phyloP scores from a whole-genome alignment of 2,888 invertebrate genomes.

The Cryptocephalus moraei region DNA sequence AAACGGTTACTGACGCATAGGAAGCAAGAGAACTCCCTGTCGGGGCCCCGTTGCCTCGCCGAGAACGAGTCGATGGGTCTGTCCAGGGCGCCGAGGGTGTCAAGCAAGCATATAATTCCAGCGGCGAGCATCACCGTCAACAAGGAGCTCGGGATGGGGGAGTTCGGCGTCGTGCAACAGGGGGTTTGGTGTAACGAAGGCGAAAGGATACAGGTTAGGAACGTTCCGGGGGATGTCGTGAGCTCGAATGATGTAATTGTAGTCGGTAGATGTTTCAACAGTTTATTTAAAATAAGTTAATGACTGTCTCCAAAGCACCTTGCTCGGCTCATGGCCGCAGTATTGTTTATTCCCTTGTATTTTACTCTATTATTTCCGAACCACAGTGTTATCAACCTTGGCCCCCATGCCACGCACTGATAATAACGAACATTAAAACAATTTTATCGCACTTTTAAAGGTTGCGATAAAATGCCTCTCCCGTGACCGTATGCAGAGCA shows the following conservation, averaged over 20 bases:
- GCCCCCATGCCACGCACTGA: too few species aligned
- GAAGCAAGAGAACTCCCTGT: slow-evolving; percentile 38
- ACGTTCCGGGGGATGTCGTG: too few species aligned
- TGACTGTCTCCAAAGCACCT: too few species aligned
- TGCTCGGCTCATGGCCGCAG: too few species aligned
- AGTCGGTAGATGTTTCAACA: too few species aligned
- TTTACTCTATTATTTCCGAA: too few species aligned
- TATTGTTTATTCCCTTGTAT: too few species aligned
- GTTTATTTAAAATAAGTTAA: too few species aligned
- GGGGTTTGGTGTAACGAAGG: slow-evolving; percentile 95
- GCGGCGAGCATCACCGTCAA: slow-evolving; percentile 87
- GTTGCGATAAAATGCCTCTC: slow-evolving; percentile 96
- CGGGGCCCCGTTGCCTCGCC: slow-evolving; percentile 23
- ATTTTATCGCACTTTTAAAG: too few species aligned
- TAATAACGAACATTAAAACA: too few species aligned
- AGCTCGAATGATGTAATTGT: too few species aligned
- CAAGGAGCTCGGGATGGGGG: slow-evolving; percentile 91
- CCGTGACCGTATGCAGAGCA: slow-evolving; percentile 89
- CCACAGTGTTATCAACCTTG: too few species aligned
- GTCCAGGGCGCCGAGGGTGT: slow-evolving; percentile 46
- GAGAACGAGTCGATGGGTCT: slow-evolving; percentile 33
- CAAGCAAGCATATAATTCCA: slow-evolving; percentile 74
- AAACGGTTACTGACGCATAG: slow-evolving; percentile 67
- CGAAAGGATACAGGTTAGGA: slow-evolving; percentile 56
- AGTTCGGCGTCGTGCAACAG: slow-evolving; percentile 97